Evolutionary conservation across 2,888 invertebrate genomes (phyloP).

Genomic region (Melikaiella ostensackeni): DNA sequence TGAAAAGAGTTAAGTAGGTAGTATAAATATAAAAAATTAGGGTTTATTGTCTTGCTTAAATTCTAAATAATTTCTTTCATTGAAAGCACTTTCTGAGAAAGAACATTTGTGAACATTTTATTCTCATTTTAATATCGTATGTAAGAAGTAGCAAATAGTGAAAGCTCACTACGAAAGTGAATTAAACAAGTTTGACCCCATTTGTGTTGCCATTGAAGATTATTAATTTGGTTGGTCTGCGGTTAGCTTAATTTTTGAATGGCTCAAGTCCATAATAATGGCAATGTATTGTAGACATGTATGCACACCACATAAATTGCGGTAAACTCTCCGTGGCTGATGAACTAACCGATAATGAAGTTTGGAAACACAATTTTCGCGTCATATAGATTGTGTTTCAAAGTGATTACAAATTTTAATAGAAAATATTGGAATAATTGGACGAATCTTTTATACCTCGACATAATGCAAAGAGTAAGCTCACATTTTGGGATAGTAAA

Average conservation of each 20-base stretch:
- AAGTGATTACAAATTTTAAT: constrained; percentile 27
- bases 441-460: neutral
- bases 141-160: no score
- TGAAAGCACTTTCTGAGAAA: no score
- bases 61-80: no score
- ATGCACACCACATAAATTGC: constrained; percentile 16
- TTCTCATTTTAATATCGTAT: no score
- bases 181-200: neutral
- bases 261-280: constrained; percentile 2
- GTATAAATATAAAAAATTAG: no score
- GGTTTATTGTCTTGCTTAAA: no score
- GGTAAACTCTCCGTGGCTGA: constrained; percentile 16
- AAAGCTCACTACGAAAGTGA: neutral
- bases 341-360: constrained; percentile 34
- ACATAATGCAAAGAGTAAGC: neutral
- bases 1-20: no score
- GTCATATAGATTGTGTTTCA: neutral
- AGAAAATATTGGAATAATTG: neutral
- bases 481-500: neutral
- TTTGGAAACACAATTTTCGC: constrained; percentile 31
- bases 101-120: no score
- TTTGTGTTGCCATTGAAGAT: neutral
- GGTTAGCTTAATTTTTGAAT: constrained; percentile 23
- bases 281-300: constrained; percentile 28
- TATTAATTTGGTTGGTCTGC: neutral